Base-by-base conservation (phyloP, 2,113 vertebrate genomes). In the Sander vitreus region DNA sequence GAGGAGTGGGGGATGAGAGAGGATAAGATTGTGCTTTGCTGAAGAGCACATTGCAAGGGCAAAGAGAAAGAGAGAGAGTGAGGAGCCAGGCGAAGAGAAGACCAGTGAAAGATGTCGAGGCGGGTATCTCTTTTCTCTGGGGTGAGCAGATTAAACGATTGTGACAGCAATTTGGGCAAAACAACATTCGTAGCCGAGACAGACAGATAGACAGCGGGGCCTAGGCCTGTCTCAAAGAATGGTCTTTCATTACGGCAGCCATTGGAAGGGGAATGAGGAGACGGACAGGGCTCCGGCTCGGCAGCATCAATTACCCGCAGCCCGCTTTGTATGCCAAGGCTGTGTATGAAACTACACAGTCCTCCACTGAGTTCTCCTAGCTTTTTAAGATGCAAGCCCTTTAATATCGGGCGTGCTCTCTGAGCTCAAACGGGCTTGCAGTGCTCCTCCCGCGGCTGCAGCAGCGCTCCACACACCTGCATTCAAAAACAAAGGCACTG, bases 161-260 rank as follows among this genome's bases (percentile, higher is more conserved):
- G 90, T 95, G 93, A 95, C 93, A 93, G 94, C 93, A 93, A 94
- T 92, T 93, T 92, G 85, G 88, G 86, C 88, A 90, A 89, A 94
- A 94, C 91, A 92, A 85, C 85, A 89, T 90, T 91, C 62, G 84
- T 78, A 78, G 84, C 76, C 39, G 60, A 90, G 91, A 89, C 84
- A 84, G 89, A 90, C 86, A 85, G 91, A 91, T 75, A 89, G 88
- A 91, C 87, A 91, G 73, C 33, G 57, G 64, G 64, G 67, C 85
- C 57, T 71, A 23, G 63, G 84, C 87, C 78, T 59, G 78, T 88
- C 79, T 84, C 13, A 2, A 71, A 86, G 68, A 83, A 84, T 27
- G 81, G 72, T 85, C 81, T 79, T 86, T 93, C 80, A 91, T 93
- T 92, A 92, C 70, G 25, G 54, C 45, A 39, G 75, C 78, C 64